Evolutionary conservation across 2,113 vertebrate species (phyloP), one percentile per base, ranked within the genome.

Genomic region (Nibea coibor): DNA sequence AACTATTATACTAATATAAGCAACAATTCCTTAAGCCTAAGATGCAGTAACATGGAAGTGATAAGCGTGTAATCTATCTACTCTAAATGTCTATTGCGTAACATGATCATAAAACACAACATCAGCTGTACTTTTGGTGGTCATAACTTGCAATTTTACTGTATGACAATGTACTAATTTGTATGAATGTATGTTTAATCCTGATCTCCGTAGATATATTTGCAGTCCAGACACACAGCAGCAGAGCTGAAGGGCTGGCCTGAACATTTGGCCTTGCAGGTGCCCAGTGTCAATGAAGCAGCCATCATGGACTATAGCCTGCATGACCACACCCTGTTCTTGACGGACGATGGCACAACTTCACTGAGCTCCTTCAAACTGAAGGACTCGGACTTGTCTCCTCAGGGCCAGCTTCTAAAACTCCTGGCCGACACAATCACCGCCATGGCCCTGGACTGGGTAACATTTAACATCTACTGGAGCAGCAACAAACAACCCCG

Each of bases 391-490:
- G 73, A 72, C 0, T 86, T 94, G 68, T 81, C 81, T 0, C 90
- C 95, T 19, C 90, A 89, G 77, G 94, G 93, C 50, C 93, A 88
- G 56, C 82, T 93, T 0, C 47, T 97, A 7, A 91, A 92, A 16
- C 93, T 96, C 59, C 61, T 93, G 45, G 84, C 79, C 1, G 96
- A 96, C 62, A 64, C 47, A 0, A 92, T 98, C 61, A 91, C 87
- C 0, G 94, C 95, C 16, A 87, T 99, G 86, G 96, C 97, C 2
- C 82, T 98, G 9, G 97, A 99, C 93, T 97, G 97, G 96, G 68
- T 96, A 72, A 97, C 96, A 0, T 87, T 92, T 0, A 97, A 97
- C 28, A 10, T 98, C 24, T 98, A 96, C 85, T 99, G 97, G 97
- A 97, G 97, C 1, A 93, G 93, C 68, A 94, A 54, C 17, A 93